Conservation (phyloP, 1,140 invertebrate genomes). For the Chelonus insularis region DNA sequence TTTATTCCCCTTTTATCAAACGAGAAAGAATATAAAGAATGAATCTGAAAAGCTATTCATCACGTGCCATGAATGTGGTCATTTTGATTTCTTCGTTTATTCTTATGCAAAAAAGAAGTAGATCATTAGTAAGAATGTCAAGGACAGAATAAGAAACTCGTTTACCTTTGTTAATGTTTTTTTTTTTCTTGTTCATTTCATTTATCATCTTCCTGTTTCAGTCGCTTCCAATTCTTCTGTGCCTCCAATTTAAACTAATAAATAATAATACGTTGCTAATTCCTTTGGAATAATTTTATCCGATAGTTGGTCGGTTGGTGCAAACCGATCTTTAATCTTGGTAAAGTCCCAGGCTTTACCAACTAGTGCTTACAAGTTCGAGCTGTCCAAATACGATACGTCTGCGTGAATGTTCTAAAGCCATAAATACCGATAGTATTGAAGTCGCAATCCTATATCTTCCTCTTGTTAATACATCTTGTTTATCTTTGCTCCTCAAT, state of each 20-base stretch:
- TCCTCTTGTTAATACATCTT: background rate
- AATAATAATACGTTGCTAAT: no score
- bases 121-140: constrained; percentile 42
- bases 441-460: constrained; percentile 5
- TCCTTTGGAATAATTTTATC: background rate
- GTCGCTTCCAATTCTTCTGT: no score
- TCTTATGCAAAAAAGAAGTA: constrained; percentile 26
- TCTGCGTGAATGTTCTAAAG: background rate
- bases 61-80: constrained; percentile 33
- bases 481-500: background rate
- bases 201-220: background rate
- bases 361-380: background rate
- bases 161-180: constrained; percentile 27
- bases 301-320: background rate
- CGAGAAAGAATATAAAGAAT: background rate
- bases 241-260: no score
- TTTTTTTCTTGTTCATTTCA: constrained; percentile 24
- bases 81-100: constrained; percentile 16
- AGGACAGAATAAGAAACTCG: constrained; percentile 27
- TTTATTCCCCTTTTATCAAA: no score
- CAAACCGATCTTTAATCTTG: constrained; percentile 10
- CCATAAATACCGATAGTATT: constrained; percentile 11
- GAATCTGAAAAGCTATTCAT: constrained; percentile 27
- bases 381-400: constrained; percentile 17
- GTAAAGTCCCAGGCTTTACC: background rate